Evolutionary conservation across 1,140 invertebrate genomes (phyloP), one percentile per base, ranked within the genome.

Genomic region (Helicoverpa zea): DNA sequence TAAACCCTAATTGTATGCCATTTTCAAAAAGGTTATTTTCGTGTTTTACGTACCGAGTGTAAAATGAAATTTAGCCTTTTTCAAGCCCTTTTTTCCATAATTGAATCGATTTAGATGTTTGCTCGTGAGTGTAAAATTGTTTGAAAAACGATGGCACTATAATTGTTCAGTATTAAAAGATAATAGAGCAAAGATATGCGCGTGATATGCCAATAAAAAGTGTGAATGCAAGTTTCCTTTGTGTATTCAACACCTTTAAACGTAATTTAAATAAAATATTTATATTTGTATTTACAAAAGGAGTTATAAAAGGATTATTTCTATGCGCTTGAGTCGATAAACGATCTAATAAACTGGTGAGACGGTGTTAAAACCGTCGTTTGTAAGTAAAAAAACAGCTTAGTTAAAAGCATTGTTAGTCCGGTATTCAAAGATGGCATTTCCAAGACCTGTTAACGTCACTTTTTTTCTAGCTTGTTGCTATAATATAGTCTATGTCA

Each of bases 1-100:
- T 66, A 66, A 61, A 49, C 68, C 56, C 73, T 81, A 81, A 80
- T 81, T 83, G 75, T 76, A 23, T n/a, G 73, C 16, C 12, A 61
- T 61, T 61, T 75, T 63, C 12, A 75, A 52, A 76, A 76, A 63
- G 56, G 58, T 76, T 61, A 75, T 23, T 61, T 75, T 61, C 10
- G 13, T 29, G 49, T 5, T 35, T 35, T 35, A 23, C 2, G 29
- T 18, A 11, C 35, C 13, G n/a, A 10, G 13, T 49, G 7, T 43
- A 16, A 43, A 35, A 14, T 66, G 7, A 66, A 47, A 43, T n/a
- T 43, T 64, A 1, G 14, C n/a, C 14, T 64, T 11, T n/a, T 47
- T 47, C 47, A 11, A 16, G 16, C 0, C n/a, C n/a, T 49, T 59
- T 16, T 61, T 61, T 43, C 18, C 18, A 18, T 76, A 63, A 63